Conservation (phyloP, 1,140 invertebrate species). For the Eumaeus atala region DNA sequence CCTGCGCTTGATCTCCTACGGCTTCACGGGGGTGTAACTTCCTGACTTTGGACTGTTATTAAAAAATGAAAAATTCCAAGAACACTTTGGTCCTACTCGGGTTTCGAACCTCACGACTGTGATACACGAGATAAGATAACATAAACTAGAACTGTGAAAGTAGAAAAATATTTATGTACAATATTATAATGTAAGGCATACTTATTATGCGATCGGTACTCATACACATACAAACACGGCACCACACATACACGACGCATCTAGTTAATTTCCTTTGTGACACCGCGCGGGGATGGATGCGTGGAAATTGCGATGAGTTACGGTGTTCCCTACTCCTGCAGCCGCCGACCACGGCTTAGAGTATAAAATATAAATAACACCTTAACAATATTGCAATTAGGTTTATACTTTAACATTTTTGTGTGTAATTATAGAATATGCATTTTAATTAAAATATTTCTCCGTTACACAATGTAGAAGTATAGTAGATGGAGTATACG, state of each 20-base stretch:
- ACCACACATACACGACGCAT: constrained; percentile 32
- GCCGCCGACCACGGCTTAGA: constrained; percentile 34
- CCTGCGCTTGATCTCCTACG: too few relatives aligned
- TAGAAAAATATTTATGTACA: too few relatives aligned
- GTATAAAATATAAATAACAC: background rate
- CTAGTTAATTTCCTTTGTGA: constrained; percentile 74
- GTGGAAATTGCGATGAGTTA: constrained; percentile 71
- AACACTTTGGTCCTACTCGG: too few relatives aligned
- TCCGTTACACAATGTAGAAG: background rate
- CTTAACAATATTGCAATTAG: background rate
- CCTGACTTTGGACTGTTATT: too few relatives aligned
- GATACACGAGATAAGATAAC: too few relatives aligned
- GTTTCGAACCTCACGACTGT: too few relatives aligned
- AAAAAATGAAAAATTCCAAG: too few relatives aligned
- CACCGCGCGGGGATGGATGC: constrained; percentile 66
- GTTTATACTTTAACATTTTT: background rate
- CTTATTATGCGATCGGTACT: constrained; percentile 35
- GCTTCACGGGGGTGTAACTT: too few relatives aligned
- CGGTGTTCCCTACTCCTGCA: constrained; percentile 56
- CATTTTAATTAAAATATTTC: constrained; percentile 11
- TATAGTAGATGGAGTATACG: too few relatives aligned
- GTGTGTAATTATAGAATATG: background rate
- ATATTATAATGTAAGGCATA: constrained; percentile 13
- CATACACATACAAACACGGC: constrained; percentile 43
- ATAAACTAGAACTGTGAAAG: too few relatives aligned